Evolutionary conservation across 2,888 invertebrate genomes (phyloP).

Genomic region (Cerastis leucographa): DNA sequence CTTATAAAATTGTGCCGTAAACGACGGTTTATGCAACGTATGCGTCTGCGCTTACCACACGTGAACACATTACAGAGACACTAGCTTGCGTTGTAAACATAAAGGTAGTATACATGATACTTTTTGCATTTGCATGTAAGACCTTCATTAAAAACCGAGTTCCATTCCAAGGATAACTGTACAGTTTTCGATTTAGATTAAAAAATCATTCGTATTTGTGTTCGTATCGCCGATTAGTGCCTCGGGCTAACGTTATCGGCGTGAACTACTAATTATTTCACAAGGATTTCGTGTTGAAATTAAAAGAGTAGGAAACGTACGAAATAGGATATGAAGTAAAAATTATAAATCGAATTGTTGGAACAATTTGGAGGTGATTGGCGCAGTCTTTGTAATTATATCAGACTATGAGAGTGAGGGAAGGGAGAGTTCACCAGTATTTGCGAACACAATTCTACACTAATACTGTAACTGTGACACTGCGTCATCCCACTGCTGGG

Average conservation of each 20-base stretch:
- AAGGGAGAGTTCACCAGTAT: no score
- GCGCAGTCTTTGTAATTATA: background rate
- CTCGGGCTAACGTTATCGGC: constrained; percentile 28
- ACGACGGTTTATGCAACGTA: constrained; percentile 47
- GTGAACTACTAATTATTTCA: constrained; percentile 48
- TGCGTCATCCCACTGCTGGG: background rate
- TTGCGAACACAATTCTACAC: background rate
- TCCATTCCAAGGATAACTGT: background rate
- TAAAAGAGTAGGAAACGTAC: constrained; percentile 1
- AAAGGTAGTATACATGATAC: background rate
- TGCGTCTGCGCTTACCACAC: constrained; percentile 47
- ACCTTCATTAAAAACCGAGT: background rate
- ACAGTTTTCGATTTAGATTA: background rate
- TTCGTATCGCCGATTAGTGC: background rate
- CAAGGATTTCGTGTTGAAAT: constrained; percentile 28
- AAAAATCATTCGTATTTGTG: background rate
- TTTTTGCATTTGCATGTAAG: background rate
- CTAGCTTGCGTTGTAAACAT: background rate
- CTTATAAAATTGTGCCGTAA: constrained; percentile 47
- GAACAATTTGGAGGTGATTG: constrained; percentile 1
- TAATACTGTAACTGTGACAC: background rate
- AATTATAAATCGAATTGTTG: constrained; percentile 2
- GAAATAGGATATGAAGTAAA: constrained; percentile 32
- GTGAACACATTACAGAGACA: constrained; percentile 35
- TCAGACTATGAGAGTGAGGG: background rate